Percentiles rank a stretch among this genome's conserved stretches.
These are phyloP conservation scores for Lucifuga dentata DNA, from an alignment of 2,113 vertebrate genomes.

Conservation along the genomic window DNA sequence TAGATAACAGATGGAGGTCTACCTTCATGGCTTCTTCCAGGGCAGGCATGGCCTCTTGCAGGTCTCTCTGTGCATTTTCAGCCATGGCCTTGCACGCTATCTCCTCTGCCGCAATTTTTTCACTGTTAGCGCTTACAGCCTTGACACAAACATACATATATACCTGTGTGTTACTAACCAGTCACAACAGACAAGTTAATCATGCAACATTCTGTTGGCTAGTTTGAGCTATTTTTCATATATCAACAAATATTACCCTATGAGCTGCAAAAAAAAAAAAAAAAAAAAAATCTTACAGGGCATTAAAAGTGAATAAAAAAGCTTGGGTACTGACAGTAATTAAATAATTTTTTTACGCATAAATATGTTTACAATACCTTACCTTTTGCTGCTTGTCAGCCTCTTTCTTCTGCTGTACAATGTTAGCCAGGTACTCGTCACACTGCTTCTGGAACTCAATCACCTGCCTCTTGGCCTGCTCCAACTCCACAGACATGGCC, in stretches of 20 bases:
- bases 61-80: conserved; percentile 89
- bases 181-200: no score
- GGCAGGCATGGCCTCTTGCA: conserved; percentile 90
- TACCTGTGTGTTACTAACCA: no score
- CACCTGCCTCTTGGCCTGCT: conserved; percentile 87
- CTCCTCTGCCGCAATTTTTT: conserved; percentile 89
- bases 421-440: conserved; percentile 88
- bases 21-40: conserved; percentile 93
- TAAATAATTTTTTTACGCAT: no score
- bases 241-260: no score
- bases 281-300: no score
- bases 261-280: no score
- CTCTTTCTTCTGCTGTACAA: conserved; percentile 87
- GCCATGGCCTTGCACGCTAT: conserved; percentile 88
- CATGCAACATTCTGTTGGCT: no score
- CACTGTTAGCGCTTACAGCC: conserved; percentile 86
- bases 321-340: no score
- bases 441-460: conserved; percentile 89
- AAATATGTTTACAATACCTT: background rate
- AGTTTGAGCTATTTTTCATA: no score
- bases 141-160: conserved; percentile 59
- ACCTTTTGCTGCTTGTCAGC: conserved; percentile 90
- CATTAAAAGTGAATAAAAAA: no score
- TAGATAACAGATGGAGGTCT: background rate
- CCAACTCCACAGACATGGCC: conserved; percentile 90